Evolutionary conservation across 2,797 vertebrate genomes (phyloP).

Genomic region (Danio albolineatus): DNA sequence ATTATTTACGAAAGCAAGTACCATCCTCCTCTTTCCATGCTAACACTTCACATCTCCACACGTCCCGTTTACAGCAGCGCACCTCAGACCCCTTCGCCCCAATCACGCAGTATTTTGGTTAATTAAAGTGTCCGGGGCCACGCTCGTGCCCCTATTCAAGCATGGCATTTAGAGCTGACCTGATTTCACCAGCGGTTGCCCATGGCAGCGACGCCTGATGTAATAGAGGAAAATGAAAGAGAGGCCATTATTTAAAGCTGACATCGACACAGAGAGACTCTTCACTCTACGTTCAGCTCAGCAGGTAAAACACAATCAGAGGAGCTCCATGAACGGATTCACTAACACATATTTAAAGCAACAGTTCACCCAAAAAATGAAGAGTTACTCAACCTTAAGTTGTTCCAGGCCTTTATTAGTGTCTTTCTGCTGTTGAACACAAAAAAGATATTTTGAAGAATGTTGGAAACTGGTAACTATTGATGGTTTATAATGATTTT

Average conservation of each 20-base stretch:
- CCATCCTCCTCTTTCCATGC: not conserved
- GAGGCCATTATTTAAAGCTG: slow-evolving; percentile 50
- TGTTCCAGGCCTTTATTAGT: no score
- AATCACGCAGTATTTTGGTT: slow-evolving; percentile 24
- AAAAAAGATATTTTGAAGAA: no score
- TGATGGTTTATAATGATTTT: no score
- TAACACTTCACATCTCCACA: not conserved
- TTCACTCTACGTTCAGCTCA: slow-evolving; percentile 9
- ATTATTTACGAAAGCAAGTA: not conserved
- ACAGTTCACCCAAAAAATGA: no score
- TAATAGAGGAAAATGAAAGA: slow-evolving; percentile 48
- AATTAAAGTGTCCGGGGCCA: slow-evolving; percentile 50
- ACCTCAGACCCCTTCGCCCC: not conserved
- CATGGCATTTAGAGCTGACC: slow-evolving; percentile 54
- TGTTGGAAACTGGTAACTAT: no score
- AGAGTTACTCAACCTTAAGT: no score
- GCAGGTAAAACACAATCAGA: slow-evolving; percentile 15
- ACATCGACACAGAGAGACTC: slow-evolving; percentile 33
- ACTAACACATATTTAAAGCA: no score
- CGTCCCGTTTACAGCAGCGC: not conserved
- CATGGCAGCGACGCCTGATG: slow-evolving; percentile 46
- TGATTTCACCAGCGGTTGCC: slow-evolving; percentile 44
- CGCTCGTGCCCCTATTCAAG: slow-evolving; percentile 26
- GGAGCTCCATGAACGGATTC: not conserved
- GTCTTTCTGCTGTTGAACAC: no score